phyloP scores from a whole-genome alignment of 2,888 invertebrate species.

The Napeogenes sylphis region DNA sequence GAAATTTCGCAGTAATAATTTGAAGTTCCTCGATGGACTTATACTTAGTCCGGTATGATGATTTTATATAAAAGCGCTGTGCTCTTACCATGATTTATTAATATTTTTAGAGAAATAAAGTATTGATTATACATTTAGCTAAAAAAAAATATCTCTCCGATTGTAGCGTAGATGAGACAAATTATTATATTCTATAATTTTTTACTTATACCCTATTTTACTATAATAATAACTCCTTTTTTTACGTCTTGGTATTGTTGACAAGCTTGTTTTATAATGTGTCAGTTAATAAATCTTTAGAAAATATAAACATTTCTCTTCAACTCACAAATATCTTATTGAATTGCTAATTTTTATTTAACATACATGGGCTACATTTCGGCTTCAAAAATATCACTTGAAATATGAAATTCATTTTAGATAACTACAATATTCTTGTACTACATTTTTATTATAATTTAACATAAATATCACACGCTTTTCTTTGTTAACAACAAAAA shows the following conservation, averaged over 20 bases:
- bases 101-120: too few relatives aligned
- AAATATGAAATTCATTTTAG: not conserved
- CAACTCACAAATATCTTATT: not conserved
- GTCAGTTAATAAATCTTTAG: not conserved
- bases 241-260: too few relatives aligned
- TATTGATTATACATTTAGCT: too few relatives aligned
- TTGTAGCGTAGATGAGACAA: too few relatives aligned
- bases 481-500: not conserved
- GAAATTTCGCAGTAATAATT: not conserved
- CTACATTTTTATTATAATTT: too few relatives aligned
- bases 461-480: too few relatives aligned
- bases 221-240: too few relatives aligned
- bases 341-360: slow-evolving; percentile 4
- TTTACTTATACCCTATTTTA: too few relatives aligned
- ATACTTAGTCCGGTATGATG: not conserved
- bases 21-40: not conserved
- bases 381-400: not conserved
- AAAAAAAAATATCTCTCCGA: not conserved
- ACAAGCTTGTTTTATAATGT: not conserved
- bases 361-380: not conserved
- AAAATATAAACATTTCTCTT: not conserved
- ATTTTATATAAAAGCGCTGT: not conserved
- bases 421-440: too few relatives aligned
- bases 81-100: not conserved
- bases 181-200: too few relatives aligned